Base-by-base conservation (phyloP, 2,797 vertebrate species). In the Tapera naevia region DNA sequence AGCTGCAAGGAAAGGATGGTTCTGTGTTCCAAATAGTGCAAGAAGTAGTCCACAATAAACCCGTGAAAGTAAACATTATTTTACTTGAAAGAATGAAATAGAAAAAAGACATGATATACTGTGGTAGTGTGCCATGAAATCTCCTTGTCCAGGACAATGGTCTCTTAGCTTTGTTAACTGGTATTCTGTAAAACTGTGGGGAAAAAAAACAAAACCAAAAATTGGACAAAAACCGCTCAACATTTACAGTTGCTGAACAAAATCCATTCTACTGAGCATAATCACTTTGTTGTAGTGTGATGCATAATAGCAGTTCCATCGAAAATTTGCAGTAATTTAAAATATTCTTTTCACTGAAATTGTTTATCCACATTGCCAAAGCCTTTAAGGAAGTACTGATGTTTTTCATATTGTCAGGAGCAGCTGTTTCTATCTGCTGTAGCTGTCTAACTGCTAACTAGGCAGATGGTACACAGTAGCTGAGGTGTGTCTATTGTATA, bases 341-440 rank as follows among this genome's bases (percentile, higher is more conserved):
- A 98, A 97, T 97, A 98, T 98, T 98, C 98, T 98, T 98, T 97
- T 96, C 93, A 93, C 80, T 97, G 96, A 96, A 95, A 95, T 96
- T 97, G 96, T 97, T 97, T 97, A 96, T 95, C 93, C 96, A 97
- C 94, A 96, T 96, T 97, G 96, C 97, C 94, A 96, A 96, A 97
- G 95, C 93, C 96, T 92, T 97, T 83, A 95, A 97, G 97, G 96
- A 97, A 98, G 95, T 92, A 88, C 97, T 91, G 95, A 96, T 96
- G 95, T 97, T 96, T 97, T 92, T 91, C 84, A 79, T 95, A 97
- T 98, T 98, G 97, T 98, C 93, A 95, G 92, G 93, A 97, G 96
- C 98, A 98, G 98, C 97, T 98, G 98, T 96, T 97, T 97, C 96
- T 96, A 50, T 96, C 93, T 85, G 94, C 94, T 43, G 94, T 80